Evolutionary conservation across 2,888 invertebrate species (phyloP), one percentile per base, ranked within the genome.

Genomic region (Galeruca laticollis): DNA sequence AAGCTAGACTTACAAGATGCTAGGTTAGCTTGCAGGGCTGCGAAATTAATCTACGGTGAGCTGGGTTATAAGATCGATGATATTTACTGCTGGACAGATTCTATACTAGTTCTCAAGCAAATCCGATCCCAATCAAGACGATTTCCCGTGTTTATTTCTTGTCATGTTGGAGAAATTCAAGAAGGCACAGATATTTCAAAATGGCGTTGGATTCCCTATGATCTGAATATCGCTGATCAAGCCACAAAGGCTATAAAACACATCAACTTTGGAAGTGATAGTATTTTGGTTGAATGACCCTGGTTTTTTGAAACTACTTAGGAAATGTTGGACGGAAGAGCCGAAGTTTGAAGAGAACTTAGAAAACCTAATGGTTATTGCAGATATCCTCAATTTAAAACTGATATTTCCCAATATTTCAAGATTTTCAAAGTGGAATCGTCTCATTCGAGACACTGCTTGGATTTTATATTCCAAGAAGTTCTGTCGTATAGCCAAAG

Each of bases 141-240:
- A 56, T 56, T 56, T 56, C 56, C 56, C 8, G 18, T 56, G 10
- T 56, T 56, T 13, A 20, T 56, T 8, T 6, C 56, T 56, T 56
- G 56, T 15, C 6, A 20, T 10, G 6, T 60, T 8, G 60, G 40
- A 35, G 35, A 60, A 60, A 43, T 43, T 47, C 61, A 61, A 13
- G 61, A 61, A 61, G 37, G 43, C 13, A 40, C 40, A 40, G 31
- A 59, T 31, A 37, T 59, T 35, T 59, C 59, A 33, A 4, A 59
- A 26, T 59, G 59, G 59, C 59, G 18, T 11, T 59, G 59, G 26
- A 15, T 59, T 18, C 60, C 60, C 3, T 37, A 33, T 4, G 60
- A 60, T 4, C 6, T 40, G 20, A 60, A 60, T 60, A 37, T 60
- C 37, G 60, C 60, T 37, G 60, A 60, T 15, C 43, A 60, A 40